These are phyloP conservation scores for Tyrannus savana DNA, from an alignment of 2,113 vertebrate species.

Conservation along the genomic window DNA sequence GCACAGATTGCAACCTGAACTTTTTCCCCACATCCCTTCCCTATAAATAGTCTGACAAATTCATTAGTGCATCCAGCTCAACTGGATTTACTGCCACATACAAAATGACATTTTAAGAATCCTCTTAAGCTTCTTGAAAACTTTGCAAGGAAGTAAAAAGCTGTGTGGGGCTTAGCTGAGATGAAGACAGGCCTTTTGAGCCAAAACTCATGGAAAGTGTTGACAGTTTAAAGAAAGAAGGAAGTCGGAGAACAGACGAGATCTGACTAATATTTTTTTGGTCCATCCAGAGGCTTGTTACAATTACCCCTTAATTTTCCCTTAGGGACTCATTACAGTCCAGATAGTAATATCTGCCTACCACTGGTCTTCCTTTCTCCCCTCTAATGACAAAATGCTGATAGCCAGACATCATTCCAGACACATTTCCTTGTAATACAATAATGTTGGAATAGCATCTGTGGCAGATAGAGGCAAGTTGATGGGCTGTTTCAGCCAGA, in stretches of 20 bases:
- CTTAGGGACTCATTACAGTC: slow-evolving; percentile 16
- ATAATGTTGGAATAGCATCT: slow-evolving; percentile 18
- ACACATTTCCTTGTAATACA: slow-evolving; percentile 17
- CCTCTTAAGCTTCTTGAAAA: slow-evolving; percentile 36
- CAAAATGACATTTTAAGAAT: slow-evolving; percentile 19
- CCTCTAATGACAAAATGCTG: slow-evolving; percentile 35
- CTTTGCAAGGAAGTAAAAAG: slow-evolving; percentile 30
- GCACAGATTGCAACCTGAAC: background rate
- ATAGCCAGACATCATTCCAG: slow-evolving; percentile 36
- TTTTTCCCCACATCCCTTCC: background rate
- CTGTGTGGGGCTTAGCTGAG: slow-evolving; percentile 28
- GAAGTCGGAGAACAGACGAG: slow-evolving; percentile 3
- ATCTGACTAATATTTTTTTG: slow-evolving; percentile 22
- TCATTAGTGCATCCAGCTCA: background rate
- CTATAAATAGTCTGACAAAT: background rate
- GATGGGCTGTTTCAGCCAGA: background rate
- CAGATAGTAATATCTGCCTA: slow-evolving; percentile 29
- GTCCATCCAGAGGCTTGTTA: slow-evolving; percentile 37
- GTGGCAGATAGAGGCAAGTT: slow-evolving; percentile 3
- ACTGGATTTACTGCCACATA: background rate
- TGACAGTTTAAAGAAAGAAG: slow-evolving; percentile 59
- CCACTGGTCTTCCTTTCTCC: slow-evolving; percentile 22
- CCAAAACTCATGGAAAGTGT: slow-evolving; percentile 16
- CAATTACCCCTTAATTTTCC: slow-evolving; percentile 23
- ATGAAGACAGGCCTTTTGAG: slow-evolving; percentile 5